Base-by-base conservation (phyloP, 2,888 invertebrate genomes). In the Drepanosiphum platanoidis region DNA sequence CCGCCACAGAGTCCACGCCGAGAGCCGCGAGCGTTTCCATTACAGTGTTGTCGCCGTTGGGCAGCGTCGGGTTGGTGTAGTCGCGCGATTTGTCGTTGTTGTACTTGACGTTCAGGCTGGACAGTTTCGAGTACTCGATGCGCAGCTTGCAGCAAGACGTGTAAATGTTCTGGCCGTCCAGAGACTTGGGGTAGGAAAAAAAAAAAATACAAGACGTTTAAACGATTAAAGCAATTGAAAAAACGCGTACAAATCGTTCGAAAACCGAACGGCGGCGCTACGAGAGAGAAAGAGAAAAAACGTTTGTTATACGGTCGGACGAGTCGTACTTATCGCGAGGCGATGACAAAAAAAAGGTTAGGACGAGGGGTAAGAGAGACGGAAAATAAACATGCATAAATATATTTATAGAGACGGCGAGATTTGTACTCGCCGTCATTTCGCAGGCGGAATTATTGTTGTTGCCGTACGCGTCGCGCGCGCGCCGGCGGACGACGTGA, bases 71-170 rank as follows among this genome's bases (percentile, higher is more conserved):
- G 91, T 99, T 99, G 88, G 99, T 99, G 92, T 98, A 99, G 92
- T 99, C 99, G 87, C 99, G 93, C 87, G 97, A 98, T 92, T 99
- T 99, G 92, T 99, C 99, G 91, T 99, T 99, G 93, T 99, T 99
- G 92, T 98, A 99, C 91, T 98, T 98, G 88, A 99, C 99, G 91
- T 99, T 99, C 89, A 99, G 93, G 89, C 96, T 97, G 89, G 96
- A 95, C 93, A 99, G 94, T 92, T 99, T 99, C 89, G 98, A 98
- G 92, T 98, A 99, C 91, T 99, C 99, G 90, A 99, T 99, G 90
- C 98, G 95, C 89, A 99, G 93, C 86, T 98, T 99, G 92, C 99
- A 99, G 92, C 99, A 99, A 87, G 98, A 97, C 91, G 98, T 99
- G 93, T 99, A 99, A 90, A 99, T 98, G 91, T 99, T 98, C 91